Conservation (phyloP, 2,113 vertebrate genomes). For the Prinia subflava region DNA sequence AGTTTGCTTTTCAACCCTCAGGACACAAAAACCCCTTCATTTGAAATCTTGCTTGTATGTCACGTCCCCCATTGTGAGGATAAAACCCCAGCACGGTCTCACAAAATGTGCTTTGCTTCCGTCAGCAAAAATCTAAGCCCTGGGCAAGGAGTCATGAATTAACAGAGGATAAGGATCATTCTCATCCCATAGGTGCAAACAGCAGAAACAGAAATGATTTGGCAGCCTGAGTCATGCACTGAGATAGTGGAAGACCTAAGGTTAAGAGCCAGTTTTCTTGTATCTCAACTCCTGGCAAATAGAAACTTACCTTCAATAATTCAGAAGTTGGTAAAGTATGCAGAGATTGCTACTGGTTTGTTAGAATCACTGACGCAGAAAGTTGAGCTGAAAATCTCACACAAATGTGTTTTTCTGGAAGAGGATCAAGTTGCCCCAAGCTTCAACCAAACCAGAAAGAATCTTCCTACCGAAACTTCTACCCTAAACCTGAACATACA, state of each 20-base stretch:
- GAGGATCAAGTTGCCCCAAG: background rate
- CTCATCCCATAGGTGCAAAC: slow-evolving; percentile 4
- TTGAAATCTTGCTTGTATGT: slow-evolving; percentile 14
- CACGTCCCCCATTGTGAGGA: background rate
- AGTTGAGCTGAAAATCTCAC: background rate
- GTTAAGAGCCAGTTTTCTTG: background rate
- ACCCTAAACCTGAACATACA: background rate
- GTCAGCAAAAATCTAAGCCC: slow-evolving; percentile 19
- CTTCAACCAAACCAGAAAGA: background rate
- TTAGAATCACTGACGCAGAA: background rate
- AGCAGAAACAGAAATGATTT: slow-evolving; percentile 9
- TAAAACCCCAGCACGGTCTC: background rate
- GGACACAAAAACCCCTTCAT: background rate
- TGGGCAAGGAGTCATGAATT: background rate
- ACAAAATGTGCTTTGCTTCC: background rate
- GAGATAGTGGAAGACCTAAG: background rate
- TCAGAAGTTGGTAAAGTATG: background rate
- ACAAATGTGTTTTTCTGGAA: background rate
- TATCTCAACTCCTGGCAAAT: background rate
- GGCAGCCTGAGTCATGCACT: background rate
- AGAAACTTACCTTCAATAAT: background rate
- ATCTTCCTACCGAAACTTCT: background rate
- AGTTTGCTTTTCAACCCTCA: slow-evolving; percentile 2
- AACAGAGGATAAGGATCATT: background rate
- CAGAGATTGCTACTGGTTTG: background rate